Conservation (phyloP, 2,888 invertebrate genomes). For the Euplagia quadripunctaria region DNA sequence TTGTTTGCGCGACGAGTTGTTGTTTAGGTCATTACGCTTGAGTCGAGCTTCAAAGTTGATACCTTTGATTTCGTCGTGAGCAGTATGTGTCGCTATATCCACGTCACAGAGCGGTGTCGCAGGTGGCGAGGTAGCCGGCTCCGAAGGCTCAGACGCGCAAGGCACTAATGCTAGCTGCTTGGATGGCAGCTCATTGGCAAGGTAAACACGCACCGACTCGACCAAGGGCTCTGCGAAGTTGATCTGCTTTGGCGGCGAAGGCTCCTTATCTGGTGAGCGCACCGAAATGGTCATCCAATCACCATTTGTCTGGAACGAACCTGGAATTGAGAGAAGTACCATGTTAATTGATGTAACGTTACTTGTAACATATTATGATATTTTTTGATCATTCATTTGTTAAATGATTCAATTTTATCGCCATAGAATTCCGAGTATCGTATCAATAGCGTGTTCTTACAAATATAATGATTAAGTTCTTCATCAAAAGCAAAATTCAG, state of each 20-base stretch:
- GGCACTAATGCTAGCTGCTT: constrained; percentile 73
- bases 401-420: background rate
- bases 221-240: constrained; percentile 82
- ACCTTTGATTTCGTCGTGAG: constrained; percentile 80
- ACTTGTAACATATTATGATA: background rate
- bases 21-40: constrained; percentile 84
- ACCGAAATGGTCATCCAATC: constrained; percentile 86
- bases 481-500: background rate
- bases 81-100: constrained; percentile 78
- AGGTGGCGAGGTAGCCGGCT: constrained; percentile 42
- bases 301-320: constrained; percentile 80
- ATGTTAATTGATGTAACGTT: constrained; percentile 21
- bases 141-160: constrained; percentile 55
- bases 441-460: background rate
- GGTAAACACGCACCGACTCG: constrained; percentile 82
- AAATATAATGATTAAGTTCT: background rate
- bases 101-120: constrained; percentile 71
- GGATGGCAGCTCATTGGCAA: constrained; percentile 77
- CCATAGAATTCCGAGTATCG: background rate
- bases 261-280: constrained; percentile 78
- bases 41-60: constrained; percentile 82
- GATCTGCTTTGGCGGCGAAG: constrained; percentile 77
- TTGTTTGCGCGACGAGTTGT: constrained; percentile 76
- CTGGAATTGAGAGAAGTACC: constrained; percentile 70
- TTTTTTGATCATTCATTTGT: too few species aligned